These are phyloP conservation scores for Apus apus DNA, from an alignment of 2,113 vertebrate species.

Conservation along the genomic window DNA sequence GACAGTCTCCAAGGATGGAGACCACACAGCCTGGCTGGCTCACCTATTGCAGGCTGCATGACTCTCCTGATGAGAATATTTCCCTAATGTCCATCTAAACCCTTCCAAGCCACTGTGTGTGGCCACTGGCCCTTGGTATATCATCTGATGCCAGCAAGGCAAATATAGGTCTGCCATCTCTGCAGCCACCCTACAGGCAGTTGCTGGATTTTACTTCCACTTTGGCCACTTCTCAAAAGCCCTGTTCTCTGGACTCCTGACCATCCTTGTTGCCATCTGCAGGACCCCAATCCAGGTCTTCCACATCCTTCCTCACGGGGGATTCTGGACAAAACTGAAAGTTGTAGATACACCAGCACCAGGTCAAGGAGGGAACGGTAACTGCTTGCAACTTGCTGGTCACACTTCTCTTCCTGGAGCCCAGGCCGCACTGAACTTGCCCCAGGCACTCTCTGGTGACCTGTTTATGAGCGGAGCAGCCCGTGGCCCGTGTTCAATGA, in stretches of 20 bases:
- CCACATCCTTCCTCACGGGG: not conserved
- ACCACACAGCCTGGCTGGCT: not conserved
- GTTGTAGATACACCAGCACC: not conserved
- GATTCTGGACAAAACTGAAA: not conserved
- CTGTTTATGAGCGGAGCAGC: no score
- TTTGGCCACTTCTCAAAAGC: not conserved
- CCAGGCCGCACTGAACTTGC: not conserved
- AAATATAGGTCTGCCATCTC: not conserved
- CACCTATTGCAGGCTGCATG: not conserved
- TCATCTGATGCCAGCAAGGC: not conserved
- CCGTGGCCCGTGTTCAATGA: no score
- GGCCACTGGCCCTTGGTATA: not conserved
- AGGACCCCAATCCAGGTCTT: not conserved
- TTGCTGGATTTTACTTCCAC: not conserved
- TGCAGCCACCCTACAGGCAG: not conserved
- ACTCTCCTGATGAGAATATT: not conserved
- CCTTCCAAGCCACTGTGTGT: not conserved
- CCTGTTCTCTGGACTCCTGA: not conserved
- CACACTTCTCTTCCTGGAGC: not conserved
- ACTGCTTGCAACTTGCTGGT: no score
- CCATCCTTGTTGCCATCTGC: accelerated
- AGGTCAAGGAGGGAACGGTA: not conserved
- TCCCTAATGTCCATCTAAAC: not conserved
- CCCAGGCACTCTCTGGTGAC: no score
- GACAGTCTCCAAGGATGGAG: not conserved